Percentiles rank a stretch among this genome's conserved stretches.
phyloP scores from a whole-genome alignment of 2,888 invertebrate species.

The Callyntrura guangdongensis region DNA sequence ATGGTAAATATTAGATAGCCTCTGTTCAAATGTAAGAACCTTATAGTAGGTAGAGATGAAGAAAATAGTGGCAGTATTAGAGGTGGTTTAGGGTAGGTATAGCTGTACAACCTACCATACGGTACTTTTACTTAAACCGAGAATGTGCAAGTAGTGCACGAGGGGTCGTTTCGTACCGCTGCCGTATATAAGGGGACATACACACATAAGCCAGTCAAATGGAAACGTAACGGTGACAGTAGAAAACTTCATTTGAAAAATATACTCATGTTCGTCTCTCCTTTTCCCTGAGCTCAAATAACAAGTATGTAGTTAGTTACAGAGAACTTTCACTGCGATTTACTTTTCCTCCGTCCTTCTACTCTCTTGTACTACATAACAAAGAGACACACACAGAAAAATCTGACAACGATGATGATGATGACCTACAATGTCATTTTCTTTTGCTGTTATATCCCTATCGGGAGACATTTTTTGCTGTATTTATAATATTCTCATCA shows the following conservation, averaged over 20 bases:
- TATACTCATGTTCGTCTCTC: background rate
- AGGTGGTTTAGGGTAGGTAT: background rate
- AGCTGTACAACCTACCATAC: too few species aligned
- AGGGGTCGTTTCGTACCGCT: too few species aligned
- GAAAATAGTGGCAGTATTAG: background rate
- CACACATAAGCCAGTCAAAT: background rate
- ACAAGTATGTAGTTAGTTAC: background rate
- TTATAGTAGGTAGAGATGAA: conserved; percentile 10
- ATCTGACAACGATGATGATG: background rate
- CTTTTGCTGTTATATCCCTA: conserved; percentile 35
- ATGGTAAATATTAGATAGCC: conserved; percentile 39
- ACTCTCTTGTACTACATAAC: background rate
- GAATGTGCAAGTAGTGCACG: too few species aligned
- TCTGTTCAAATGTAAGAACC: background rate
- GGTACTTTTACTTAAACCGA: too few species aligned
- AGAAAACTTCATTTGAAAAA: conserved; percentile 17
- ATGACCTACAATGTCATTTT: conserved; percentile 38
- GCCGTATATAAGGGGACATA: too few species aligned
- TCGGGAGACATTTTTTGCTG: conserved; percentile 51
- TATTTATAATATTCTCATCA: background rate
- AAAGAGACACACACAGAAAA: too few species aligned
- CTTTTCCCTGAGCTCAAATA: background rate
- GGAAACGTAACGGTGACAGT: conserved; percentile 16
- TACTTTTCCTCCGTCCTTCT: background rate
- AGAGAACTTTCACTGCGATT: conserved; percentile 29